phyloP scores from a whole-genome alignment of 2,797 vertebrate genomes.

The Acanthiza pusilla region DNA sequence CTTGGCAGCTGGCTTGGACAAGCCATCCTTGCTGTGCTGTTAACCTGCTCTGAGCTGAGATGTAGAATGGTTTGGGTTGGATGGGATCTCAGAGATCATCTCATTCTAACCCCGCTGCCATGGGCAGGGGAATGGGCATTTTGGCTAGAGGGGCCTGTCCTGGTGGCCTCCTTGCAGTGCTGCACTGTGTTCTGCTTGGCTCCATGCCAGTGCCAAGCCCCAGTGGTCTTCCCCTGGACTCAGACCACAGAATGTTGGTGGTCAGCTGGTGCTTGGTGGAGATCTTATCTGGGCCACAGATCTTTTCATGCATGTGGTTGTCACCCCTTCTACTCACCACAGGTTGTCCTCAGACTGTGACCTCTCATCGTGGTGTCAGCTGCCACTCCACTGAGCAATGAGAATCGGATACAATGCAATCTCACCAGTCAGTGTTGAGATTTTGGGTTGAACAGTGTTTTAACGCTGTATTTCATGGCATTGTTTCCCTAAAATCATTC shows the following conservation, averaged over 20 bases:
- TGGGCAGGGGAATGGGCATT: background rate
- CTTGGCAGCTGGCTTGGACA: background rate
- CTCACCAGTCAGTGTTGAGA: background rate
- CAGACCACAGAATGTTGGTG: background rate
- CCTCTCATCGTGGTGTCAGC: background rate
- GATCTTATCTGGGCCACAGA: background rate
- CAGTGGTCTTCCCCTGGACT: background rate
- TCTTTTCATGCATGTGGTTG: background rate
- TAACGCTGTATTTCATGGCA: background rate
- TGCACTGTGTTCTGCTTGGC: background rate
- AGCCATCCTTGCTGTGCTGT: background rate
- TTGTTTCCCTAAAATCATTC: background rate
- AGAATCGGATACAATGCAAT: background rate
- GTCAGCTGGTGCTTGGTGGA: background rate
- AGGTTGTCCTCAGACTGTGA: background rate
- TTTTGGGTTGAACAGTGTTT: background rate
- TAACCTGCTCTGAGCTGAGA: background rate
- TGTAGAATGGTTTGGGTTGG: background rate
- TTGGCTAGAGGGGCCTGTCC: background rate
- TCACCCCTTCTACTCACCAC: background rate
- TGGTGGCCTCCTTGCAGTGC: background rate
- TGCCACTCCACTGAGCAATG: background rate
- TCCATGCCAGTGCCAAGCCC: background rate
- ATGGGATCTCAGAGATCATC: background rate
- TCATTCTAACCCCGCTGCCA: fast-evolving